Conservation (phyloP, 2,113 vertebrate species). For the Percina caprodes region DNA sequence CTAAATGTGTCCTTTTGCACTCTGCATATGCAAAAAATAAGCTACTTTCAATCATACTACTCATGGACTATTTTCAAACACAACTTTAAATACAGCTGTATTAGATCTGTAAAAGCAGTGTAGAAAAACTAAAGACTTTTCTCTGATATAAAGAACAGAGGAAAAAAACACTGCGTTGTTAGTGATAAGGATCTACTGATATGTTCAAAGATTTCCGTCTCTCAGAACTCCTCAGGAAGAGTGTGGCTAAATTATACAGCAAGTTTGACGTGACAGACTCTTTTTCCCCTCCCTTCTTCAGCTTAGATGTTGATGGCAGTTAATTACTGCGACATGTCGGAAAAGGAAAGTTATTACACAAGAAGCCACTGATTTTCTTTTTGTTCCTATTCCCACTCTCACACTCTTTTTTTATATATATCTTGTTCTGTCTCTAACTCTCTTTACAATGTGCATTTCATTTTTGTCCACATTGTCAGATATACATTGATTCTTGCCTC, state of each 20-base stretch:
- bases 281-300: not conserved
- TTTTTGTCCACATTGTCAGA: slow-evolving; percentile 48
- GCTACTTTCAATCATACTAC: not conserved
- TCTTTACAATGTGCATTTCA: slow-evolving; percentile 36
- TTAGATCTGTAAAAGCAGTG: not conserved
- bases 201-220: slow-evolving; percentile 58
- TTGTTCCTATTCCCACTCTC: not conserved
- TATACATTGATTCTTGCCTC: slow-evolving; percentile 72
- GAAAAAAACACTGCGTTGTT: slow-evolving; percentile 36
- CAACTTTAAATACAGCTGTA: slow-evolving; percentile 4
- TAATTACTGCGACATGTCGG: slow-evolving; percentile 70
- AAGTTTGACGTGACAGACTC: slow-evolving; percentile 57
- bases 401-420: slow-evolving; percentile 3
- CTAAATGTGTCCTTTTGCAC: not conserved
- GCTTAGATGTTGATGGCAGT: slow-evolving; percentile 72
- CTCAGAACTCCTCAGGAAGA: slow-evolving; percentile 57
- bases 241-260: slow-evolving; percentile 52
- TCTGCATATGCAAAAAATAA: slow-evolving; percentile 1
- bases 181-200: slow-evolving; percentile 64
- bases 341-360: slow-evolving; percentile 53
- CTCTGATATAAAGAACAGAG: slow-evolving; percentile 40
- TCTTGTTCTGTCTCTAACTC: slow-evolving; percentile 7
- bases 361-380: slow-evolving; percentile 56
- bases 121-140: not conserved
- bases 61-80: not conserved